Conservation (phyloP, 2,888 invertebrate genomes). For the Nesidiocoris tenuis region DNA sequence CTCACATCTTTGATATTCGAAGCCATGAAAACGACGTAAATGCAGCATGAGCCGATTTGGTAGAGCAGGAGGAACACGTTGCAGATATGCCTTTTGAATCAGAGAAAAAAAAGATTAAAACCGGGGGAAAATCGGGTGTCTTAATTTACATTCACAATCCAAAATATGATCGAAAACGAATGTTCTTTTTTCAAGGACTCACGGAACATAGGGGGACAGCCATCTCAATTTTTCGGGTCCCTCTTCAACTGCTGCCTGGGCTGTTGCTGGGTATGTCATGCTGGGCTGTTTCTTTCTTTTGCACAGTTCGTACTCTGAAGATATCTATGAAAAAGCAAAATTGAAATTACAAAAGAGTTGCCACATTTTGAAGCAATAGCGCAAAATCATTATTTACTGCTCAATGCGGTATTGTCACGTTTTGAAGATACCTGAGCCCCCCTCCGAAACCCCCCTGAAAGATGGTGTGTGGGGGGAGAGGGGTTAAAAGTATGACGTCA, state of each 20-base stretch:
- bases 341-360: neutral
- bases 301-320: conserved; percentile 61
- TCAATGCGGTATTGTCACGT: no score
- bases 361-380: no score
- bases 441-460: no score
- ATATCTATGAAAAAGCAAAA: conserved; percentile 56
- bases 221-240: conserved; percentile 63
- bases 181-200: no score
- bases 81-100: conserved; percentile 64
- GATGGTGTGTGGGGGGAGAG: no score
- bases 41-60: conserved; percentile 94
- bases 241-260: conserved; percentile 73
- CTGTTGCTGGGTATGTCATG: conserved; percentile 77
- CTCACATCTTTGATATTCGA: conserved; percentile 73
- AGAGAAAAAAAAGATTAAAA: no score
- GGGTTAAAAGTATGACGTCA: no score
- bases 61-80: conserved; percentile 79
- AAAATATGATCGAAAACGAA: no score
- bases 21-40: conserved; percentile 92
- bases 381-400: no score
- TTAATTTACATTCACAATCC: no score
- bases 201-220: conserved; percentile 47
- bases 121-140: no score
- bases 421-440: no score
- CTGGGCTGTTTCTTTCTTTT: conserved; percentile 60